Conservation (phyloP, 2,888 invertebrate genomes). For the Scaptomyza parva region DNA sequence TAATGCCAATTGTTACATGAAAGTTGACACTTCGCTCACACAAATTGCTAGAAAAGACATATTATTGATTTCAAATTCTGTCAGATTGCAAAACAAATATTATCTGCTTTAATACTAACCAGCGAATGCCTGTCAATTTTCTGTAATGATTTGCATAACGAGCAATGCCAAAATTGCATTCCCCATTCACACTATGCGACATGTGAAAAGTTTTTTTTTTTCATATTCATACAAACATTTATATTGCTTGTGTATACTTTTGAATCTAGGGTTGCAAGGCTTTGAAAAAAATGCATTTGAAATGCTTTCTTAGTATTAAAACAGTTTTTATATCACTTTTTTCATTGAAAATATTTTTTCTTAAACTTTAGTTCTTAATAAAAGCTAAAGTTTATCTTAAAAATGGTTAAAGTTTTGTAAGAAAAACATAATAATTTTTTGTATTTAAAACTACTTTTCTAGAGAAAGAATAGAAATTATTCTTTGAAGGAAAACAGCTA, state of each 20-base stretch:
- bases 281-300: too few species aligned
- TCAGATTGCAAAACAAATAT: background rate
- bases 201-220: constrained; percentile 1
- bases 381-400: too few species aligned
- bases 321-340: too few species aligned
- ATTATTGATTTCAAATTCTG: constrained; percentile 19
- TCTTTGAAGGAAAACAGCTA: too few species aligned
- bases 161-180: constrained; percentile 38
- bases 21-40: constrained; percentile 66
- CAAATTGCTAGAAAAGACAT: constrained; percentile 36
- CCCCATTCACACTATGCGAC: constrained; percentile 39
- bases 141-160: constrained; percentile 73
- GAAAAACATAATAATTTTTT: too few species aligned
- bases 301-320: too few species aligned
- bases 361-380: background rate
- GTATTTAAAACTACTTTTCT: too few species aligned
- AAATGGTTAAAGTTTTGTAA: too few species aligned
- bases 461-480: too few species aligned
- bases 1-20: constrained; percentile 83
- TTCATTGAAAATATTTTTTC: background rate
- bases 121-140: constrained; percentile 66
- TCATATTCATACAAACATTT: background rate
- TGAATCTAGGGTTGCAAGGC: background rate
- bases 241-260: background rate
- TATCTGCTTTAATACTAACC: constrained; percentile 18